Percentiles rank a stretch among this genome's conserved stretches.
Conservation (phyloP, 1,140 invertebrate species). For the Drosophila burlai region DNA sequence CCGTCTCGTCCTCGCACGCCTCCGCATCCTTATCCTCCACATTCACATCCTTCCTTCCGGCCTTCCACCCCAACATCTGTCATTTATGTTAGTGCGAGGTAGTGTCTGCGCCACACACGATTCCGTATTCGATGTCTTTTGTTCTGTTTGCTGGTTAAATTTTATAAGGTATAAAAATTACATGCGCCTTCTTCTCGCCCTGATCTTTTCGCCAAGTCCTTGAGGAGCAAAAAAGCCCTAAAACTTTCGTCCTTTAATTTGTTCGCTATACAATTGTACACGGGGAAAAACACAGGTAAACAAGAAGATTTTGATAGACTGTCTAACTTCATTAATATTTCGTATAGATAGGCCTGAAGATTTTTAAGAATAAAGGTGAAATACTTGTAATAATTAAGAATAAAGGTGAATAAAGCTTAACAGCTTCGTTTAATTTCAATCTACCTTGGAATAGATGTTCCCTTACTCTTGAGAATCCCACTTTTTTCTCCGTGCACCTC, state of each 20-base stretch:
- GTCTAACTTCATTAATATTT: not conserved
- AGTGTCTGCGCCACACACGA: slow-evolving; percentile 13
- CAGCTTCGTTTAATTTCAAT: not conserved
- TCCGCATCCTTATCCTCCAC: slow-evolving; percentile 5
- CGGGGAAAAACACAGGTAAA: not conserved
- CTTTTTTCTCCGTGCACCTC: slow-evolving; percentile 4
- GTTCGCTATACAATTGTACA: slow-evolving; percentile 19
- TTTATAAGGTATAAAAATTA: slow-evolving; percentile 73
- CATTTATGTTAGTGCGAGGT: slow-evolving; percentile 30
- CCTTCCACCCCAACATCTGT: slow-evolving; percentile 34
- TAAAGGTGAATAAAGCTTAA: too few relatives aligned
- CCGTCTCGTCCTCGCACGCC: not conserved
- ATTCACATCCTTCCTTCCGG: slow-evolving; percentile 15
- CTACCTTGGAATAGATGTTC: not conserved
- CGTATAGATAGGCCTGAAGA: not conserved
- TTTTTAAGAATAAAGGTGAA: not conserved
- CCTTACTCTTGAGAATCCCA: not conserved
- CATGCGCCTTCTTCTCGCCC: slow-evolving; percentile 23
- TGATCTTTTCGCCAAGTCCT: slow-evolving; percentile 7
- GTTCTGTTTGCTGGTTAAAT: slow-evolving; percentile 40
- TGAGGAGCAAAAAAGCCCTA: slow-evolving; percentile 26
- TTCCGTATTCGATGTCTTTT: slow-evolving; percentile 32
- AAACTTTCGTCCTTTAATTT: slow-evolving; percentile 35
- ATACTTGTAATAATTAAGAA: too few relatives aligned
- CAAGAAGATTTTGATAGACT: too few relatives aligned